These are phyloP conservation scores for Drosophila nebulosa DNA, from an alignment of 1,140 invertebrate species.

Conservation along the genomic window DNA sequence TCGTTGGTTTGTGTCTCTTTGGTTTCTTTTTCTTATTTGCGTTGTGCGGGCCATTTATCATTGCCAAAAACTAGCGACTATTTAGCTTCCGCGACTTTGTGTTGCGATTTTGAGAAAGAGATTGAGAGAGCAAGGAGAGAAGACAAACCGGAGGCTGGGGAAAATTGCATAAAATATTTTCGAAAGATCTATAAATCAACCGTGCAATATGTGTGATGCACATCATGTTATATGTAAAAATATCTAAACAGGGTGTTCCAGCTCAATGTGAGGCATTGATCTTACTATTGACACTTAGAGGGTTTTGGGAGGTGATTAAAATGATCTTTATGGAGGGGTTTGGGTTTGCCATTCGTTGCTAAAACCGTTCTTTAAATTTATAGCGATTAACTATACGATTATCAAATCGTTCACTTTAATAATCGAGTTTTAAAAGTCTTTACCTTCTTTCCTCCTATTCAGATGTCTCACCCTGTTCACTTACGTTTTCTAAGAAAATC, in stretches of 20 bases:
- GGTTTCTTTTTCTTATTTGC: slow-evolving; percentile 6
- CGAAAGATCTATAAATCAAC: not conserved
- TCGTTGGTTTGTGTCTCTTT: slow-evolving; percentile 6
- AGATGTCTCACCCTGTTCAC: not conserved
- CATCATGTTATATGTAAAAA: not conserved
- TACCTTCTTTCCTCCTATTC: too few species aligned
- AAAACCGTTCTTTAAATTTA: too few species aligned
- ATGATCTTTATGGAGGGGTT: too few species aligned
- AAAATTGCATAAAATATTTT: not conserved
- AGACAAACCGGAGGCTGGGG: not conserved
- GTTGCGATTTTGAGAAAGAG: not conserved
- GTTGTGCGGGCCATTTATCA: slow-evolving; percentile 38
- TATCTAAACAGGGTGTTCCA: not conserved
- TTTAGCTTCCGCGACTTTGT: slow-evolving; percentile 27
- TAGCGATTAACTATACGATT: too few species aligned
- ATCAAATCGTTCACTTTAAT: too few species aligned
- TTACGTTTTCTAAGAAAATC: not conserved
- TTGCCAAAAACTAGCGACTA: slow-evolving; percentile 34
- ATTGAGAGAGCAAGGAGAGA: not conserved
- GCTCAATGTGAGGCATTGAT: not conserved
- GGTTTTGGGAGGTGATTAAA: too few species aligned
- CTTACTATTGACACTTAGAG: too few species aligned
- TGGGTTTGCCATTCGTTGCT: too few species aligned
- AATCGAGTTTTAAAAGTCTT: too few species aligned
- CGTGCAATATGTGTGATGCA: not conserved